Evolutionary conservation across 1,140 invertebrate species (phyloP).

Genomic region (Monomorium pharaonis): DNA sequence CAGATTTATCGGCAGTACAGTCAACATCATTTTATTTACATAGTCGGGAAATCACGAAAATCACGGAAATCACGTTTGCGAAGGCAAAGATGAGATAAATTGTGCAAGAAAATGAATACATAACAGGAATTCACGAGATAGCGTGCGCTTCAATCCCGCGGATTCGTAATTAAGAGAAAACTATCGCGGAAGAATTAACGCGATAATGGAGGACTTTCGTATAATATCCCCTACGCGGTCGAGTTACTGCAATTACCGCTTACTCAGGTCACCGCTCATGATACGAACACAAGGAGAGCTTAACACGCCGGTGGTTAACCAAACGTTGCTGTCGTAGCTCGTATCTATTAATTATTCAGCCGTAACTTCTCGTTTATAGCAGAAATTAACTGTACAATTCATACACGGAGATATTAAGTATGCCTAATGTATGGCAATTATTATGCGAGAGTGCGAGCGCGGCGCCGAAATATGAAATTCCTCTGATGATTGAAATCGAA

Average conservation of each 20-base stretch:
- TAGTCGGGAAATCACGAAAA: neutral
- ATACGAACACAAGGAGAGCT: conserved; percentile 17
- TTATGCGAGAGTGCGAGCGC: neutral
- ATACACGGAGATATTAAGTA: conserved; percentile 13
- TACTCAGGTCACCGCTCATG: conserved; percentile 35
- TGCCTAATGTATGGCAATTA: neutral
- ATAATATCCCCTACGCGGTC: neutral
- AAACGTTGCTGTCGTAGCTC: conserved; percentile 17
- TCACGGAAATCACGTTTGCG: conserved; percentile 10
- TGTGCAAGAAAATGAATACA: neutral
- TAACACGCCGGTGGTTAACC: conserved; percentile 41
- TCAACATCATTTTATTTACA: conserved; percentile 23
- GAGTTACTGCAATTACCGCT: conserved; percentile 30
- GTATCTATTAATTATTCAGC: conserved; percentile 55
- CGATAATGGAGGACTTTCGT: neutral
- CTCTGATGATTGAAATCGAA: conserved; percentile 22
- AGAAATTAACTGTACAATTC: conserved; percentile 21
- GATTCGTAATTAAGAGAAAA: conserved; percentile 4
- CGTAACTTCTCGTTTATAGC: conserved; percentile 33
- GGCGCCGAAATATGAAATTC: conserved; percentile 26
- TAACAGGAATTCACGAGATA: too few species aligned
- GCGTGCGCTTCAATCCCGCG: neutral
- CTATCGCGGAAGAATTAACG: conserved; percentile 9
- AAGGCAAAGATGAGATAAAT: neutral
- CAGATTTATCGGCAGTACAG: conserved; percentile 21